Percentiles rank a stretch among this genome's conserved stretches.
These are phyloP conservation scores for Epinotia ramella DNA, from an alignment of 2,888 invertebrate genomes.

Conservation along the genomic window DNA sequence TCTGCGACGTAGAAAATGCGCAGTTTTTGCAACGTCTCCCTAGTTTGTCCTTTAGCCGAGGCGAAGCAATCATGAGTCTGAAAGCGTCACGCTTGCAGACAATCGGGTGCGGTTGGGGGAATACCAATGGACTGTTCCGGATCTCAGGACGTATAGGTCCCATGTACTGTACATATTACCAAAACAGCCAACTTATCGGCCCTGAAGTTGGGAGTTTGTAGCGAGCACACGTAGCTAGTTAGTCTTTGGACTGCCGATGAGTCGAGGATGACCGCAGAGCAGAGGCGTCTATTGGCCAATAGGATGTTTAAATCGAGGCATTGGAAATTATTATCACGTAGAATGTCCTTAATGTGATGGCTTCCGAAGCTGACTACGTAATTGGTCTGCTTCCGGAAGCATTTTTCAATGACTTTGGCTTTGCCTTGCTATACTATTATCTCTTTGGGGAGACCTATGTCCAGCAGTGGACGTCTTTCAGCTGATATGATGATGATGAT, in stretches of 20 bases:
- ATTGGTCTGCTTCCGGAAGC: conserved; percentile 19
- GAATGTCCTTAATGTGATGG: conserved; percentile 21
- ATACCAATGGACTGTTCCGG: conserved; percentile 62
- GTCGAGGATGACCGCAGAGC: conserved; percentile 14
- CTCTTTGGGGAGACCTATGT: too few species aligned
- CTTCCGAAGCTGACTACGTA: conserved; percentile 20
- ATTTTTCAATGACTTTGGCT: neutral
- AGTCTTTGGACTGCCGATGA: conserved; percentile 49
- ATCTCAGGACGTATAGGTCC: conserved; percentile 3
- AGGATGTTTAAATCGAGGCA: neutral
- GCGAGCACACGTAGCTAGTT: conserved; percentile 63
- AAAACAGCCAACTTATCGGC: neutral
- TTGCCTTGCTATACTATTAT: neutral
- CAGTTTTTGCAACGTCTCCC: conserved; percentile 3
- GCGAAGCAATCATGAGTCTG: conserved; percentile 40
- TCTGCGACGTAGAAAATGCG: conserved; percentile 4
- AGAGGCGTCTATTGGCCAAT: conserved; percentile 12
- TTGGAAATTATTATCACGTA: conserved; percentile 31
- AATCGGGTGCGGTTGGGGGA: conserved; percentile 59
- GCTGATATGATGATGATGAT: too few species aligned
- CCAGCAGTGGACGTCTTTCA: too few species aligned
- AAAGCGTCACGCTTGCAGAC: conserved; percentile 58
- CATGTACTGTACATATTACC: conserved; percentile 1
- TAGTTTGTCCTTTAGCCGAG: conserved; percentile 21
- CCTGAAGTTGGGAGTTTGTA: conserved; percentile 54